Base-by-base conservation (phyloP, 2,888 invertebrate genomes). In the Pedicia rivosa region DNA sequence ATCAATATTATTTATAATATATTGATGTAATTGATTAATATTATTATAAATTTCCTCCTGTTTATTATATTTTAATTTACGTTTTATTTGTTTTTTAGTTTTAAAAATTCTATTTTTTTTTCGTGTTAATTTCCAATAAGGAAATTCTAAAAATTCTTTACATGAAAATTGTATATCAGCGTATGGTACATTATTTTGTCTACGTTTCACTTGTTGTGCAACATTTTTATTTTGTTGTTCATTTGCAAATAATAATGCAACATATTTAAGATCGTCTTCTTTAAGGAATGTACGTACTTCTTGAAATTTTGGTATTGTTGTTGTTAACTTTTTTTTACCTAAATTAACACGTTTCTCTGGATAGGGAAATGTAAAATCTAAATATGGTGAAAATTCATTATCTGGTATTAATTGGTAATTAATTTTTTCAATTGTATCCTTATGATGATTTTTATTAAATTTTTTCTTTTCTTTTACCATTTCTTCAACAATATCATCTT, bases 331-430 rank as follows among this genome's bases (percentile, higher is more conserved):
- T 20, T 29, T 27, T 28, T 16, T 33, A 34, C 15, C 13, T 3
- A 12, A 26, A 17, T 17, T 39, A 3, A 39, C 36, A 3, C 50
- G 34, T 44, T 48, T 50, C 38, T 50, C 50, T 1, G 50, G 50
- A 40, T 48, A 43, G 3, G 50, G 50, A 29, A 50, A 50, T 14
- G 36, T 40, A 19, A 41, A 47, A 39, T 43, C 40, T n/a, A 34
- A n/a, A n/a, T 10, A n/a, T n/a, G n/a, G n/a, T n/a, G n/a, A n/a
- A n/a, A n/a, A n/a, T n/a, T n/a, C n/a, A n/a, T n/a, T n/a, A n/a
- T n/a, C n/a, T n/a, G n/a, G n/a, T n/a, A n/a, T n/a, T n/a, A n/a
- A n/a, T n/a, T n/a, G n/a, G n/a, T n/a, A n/a, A n/a, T n/a, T n/a
- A n/a, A n/a, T n/a, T n/a, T n/a, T n/a, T n/a, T n/a, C n/a, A n/a